Percentiles rank a stretch among this genome's conserved stretches.
These are phyloP conservation scores for Rambutsinella grinnellia DNA, from an alignment of 2,888 invertebrate genomes.

Conservation along the genomic window DNA sequence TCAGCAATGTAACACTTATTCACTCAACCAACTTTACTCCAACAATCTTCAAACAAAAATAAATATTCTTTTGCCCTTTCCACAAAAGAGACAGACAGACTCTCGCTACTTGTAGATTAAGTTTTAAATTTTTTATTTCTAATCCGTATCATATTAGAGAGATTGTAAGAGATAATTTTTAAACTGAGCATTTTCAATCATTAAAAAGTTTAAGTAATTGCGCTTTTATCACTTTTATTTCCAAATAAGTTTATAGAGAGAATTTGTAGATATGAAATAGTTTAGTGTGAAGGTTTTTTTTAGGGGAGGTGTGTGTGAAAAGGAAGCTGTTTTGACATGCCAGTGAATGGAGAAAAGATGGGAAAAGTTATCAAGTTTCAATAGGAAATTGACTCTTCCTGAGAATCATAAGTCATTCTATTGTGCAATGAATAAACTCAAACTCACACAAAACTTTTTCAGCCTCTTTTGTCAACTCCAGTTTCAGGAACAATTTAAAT, in stretches of 20 bases:
- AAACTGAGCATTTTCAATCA: no score
- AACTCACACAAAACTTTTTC: neutral
- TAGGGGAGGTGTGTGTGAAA: neutral
- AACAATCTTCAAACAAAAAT: neutral
- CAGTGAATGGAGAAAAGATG: constrained; percentile 35
- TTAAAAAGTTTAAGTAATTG: no score
- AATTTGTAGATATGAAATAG: neutral
- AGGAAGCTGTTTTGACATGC: constrained; percentile 18
- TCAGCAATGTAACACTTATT: constrained; percentile 43
- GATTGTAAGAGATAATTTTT: no score
- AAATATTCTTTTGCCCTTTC: neutral
- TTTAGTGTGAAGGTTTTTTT: no score
- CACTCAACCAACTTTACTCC: constrained; percentile 46
- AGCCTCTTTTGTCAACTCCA: neutral
- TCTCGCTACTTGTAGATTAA: neutral
- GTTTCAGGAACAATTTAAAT: no score
- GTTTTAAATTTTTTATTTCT: neutral
- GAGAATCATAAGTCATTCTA: constrained; percentile 48
- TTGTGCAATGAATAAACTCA: neutral
- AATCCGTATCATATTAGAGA: neutral
- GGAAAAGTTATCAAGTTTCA: constrained; percentile 55
- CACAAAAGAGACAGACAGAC: no score
- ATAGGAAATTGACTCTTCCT: constrained; percentile 50
- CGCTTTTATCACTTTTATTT: neutral
- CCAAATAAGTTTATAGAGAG: neutral